These are phyloP conservation scores for Drosophila anomalipes DNA, from an alignment of 2,888 invertebrate genomes.

Conservation along the genomic window DNA sequence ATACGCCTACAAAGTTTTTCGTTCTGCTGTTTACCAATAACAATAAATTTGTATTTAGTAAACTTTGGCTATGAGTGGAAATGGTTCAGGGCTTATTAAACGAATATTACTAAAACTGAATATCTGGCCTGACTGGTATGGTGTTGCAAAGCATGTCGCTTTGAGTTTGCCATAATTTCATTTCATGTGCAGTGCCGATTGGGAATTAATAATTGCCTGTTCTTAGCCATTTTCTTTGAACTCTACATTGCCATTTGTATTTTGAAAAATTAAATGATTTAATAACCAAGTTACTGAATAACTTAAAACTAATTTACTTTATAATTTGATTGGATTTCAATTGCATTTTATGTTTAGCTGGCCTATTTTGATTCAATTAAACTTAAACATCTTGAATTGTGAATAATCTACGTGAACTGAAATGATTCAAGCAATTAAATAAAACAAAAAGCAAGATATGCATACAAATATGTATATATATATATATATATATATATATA, in stretches of 20 bases:
- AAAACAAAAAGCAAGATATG: not conserved
- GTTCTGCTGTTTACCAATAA: slow-evolving; percentile 24
- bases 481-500: too few relatives aligned
- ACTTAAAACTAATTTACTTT: not conserved
- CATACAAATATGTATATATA: too few relatives aligned
- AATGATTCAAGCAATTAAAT: not conserved
- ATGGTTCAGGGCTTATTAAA: not conserved
- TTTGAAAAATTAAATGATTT: not conserved
- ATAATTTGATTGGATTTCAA: not conserved
- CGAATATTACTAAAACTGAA: slow-evolving; percentile 11
- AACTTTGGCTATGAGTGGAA: not conserved
- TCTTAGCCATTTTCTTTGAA: not conserved
- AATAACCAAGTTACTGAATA: not conserved
- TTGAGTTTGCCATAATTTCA: not conserved
- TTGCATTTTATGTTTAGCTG: not conserved
- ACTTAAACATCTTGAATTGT: not conserved
- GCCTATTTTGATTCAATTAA: not conserved
- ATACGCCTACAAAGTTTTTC: slow-evolving; percentile 23
- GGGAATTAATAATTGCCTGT: not conserved
- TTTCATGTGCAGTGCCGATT: not conserved
- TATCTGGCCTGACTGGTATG: slow-evolving; percentile 1
- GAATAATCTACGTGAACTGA: not conserved
- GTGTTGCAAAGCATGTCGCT: too few relatives aligned
- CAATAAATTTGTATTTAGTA: slow-evolving; percentile 43
- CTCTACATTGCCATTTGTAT: not conserved